Percentiles rank a stretch among this genome's conserved stretches.
Conservation (phyloP, 2,113 vertebrate species). For the Rhagologus leucostigma region DNA sequence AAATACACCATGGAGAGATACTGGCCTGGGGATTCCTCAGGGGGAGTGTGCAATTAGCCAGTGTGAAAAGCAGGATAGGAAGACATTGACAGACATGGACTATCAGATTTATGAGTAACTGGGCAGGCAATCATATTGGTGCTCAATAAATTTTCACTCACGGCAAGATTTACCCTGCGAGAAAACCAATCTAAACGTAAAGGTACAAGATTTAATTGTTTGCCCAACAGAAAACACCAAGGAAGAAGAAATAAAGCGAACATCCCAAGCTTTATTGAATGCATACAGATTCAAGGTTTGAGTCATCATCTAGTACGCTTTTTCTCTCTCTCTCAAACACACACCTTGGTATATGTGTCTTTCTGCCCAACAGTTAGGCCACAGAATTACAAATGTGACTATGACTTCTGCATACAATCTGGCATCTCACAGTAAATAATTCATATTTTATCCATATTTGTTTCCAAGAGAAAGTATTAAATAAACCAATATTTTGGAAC, state of each 20-base stretch:
- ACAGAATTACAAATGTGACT: neutral
- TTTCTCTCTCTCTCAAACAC: neutral
- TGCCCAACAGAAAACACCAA: neutral
- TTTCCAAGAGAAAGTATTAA: neutral
- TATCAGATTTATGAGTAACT: slow-evolving; percentile 14
- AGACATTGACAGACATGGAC: neutral
- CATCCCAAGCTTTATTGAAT: neutral
- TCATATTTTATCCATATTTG: neutral
- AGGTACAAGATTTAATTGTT: neutral
- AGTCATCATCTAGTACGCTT: neutral
- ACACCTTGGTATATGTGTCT: neutral
- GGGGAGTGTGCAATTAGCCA: neutral
- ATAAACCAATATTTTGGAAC: neutral
- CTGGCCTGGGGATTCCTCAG: neutral
- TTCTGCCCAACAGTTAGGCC: neutral
- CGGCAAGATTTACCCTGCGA: neutral
- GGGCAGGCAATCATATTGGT: neutral
- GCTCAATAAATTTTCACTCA: neutral
- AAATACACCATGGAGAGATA: neutral
- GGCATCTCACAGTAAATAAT: neutral
- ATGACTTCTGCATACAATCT: neutral
- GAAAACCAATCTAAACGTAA: neutral
- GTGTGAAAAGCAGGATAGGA: neutral
- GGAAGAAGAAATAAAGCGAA: neutral
- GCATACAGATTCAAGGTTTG: neutral